Evolutionary conservation across 2,888 invertebrate species (phyloP).

Genomic region (Rhabditophanes sp.): DNA sequence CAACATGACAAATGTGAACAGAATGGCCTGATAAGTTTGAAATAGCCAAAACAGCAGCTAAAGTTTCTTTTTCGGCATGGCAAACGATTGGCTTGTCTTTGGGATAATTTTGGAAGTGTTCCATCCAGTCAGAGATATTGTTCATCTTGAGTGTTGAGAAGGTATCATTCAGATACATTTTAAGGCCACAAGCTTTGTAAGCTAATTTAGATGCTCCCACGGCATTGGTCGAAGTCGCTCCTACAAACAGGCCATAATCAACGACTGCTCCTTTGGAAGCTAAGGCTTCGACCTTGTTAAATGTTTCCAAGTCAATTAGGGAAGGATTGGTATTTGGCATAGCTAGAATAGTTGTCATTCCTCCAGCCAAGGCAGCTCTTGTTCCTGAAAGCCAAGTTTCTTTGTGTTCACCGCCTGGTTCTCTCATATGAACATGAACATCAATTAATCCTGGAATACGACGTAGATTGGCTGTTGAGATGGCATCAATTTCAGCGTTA

Average conservation of each 20-base stretch:
- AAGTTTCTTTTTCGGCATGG: slow-evolving; percentile 89
- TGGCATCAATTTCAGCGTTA: slow-evolving; percentile 62
- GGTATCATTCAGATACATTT: slow-evolving; percentile 97
- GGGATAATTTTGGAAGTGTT: slow-evolving; percentile 82
- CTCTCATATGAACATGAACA: slow-evolving; percentile 87
- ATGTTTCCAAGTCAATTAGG: slow-evolving; percentile 64
- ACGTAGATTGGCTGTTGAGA: slow-evolving; percentile 71
- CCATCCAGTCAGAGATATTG: slow-evolving; percentile 70
- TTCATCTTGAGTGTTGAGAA: slow-evolving; percentile 73
- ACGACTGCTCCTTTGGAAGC: slow-evolving; percentile 46
- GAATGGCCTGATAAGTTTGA: slow-evolving; percentile 66
- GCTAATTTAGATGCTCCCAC: slow-evolving; percentile 59
- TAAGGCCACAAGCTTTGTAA: slow-evolving; percentile 54
- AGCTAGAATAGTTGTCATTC: slow-evolving; percentile 73
- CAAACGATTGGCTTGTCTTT: slow-evolving; percentile 75
- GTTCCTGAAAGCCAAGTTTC: slow-evolving; percentile 80
- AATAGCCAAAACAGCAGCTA: slow-evolving; percentile 74
- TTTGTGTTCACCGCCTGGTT: slow-evolving; percentile 91
- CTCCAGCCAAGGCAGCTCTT: slow-evolving; percentile 70
- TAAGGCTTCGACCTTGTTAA: slow-evolving; percentile 60
- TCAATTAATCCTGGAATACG: slow-evolving; percentile 90
- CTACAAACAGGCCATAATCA: slow-evolving; percentile 83
- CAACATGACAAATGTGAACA: slow-evolving; percentile 90
- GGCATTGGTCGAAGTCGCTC: slow-evolving; percentile 73
- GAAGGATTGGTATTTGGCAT: slow-evolving; percentile 98